Evolutionary conservation across 2,888 invertebrate species (phyloP), one percentile per base, ranked within the genome.

Genomic region (Zygogramma bicolorata): DNA sequence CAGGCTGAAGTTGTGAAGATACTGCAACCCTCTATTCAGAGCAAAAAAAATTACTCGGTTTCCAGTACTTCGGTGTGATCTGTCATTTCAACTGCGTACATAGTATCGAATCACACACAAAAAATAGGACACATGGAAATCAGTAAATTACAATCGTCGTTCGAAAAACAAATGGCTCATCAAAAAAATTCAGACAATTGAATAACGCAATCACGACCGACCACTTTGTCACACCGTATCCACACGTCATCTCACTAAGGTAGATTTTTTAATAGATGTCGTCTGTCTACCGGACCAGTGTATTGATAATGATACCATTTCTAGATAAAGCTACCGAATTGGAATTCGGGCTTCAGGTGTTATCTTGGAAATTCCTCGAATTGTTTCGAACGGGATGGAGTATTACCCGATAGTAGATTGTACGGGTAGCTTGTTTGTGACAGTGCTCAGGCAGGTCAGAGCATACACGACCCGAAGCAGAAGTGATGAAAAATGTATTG

Each of bases 221-320:
- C 77, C 80, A 79, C 80, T 81, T 81, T 81, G 80, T 82, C 82
- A 81, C 75, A 70, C 74, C 70, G 69, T 74, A 75, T 75, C 75
- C 71, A 29, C 69, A 22, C 57, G 49, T 70, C 71, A 74, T 75
- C 75, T 74, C 53, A 70, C 25, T 27, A 6, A 53, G 76, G 75
- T 71, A 67, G 73, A 70, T 77, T 79, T 81, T 81, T 82, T 83
- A 84, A 84, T 84, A 83, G 83, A 84, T 84, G 84, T 84, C 80
- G 70, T 79, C 82, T 81, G 84, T 84, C 84, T 70, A 66, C 59
- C 72, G 71, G 77, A 82, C 81, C 81, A 29, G 46, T 80, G 81
- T 81, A 81, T 81, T 71, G 81, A 80, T 81, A 80, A 73, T 74
- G 82, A 82, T 82, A 80, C 80, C 81, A 79, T 77, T 74, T 75